Conservation (phyloP, 64 coral and sea anemone genomes). For the Stylophora pistillata region DNA sequence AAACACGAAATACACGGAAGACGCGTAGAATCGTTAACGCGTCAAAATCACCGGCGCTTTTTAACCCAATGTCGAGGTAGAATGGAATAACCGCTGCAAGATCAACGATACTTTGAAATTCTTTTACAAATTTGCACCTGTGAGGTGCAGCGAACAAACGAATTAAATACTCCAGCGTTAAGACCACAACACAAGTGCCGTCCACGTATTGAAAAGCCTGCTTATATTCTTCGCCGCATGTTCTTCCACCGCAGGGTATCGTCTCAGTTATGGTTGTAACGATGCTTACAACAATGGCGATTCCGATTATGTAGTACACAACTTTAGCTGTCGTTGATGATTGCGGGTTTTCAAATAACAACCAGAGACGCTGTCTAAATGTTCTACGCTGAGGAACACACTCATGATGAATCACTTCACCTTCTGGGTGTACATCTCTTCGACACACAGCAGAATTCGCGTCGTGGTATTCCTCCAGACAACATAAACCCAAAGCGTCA, state of each 20-base stretch:
- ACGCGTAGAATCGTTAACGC: constrained; percentile 67
- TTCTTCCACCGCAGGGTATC: constrained; percentile 75
- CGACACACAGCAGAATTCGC: background rate
- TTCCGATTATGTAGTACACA: constrained; percentile 59
- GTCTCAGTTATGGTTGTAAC: constrained; percentile 84
- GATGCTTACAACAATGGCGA: constrained; percentile 85
- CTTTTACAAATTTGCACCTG: constrained; percentile 72
- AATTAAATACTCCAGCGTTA: constrained; percentile 85
- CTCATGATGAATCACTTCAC: constrained; percentile 22
- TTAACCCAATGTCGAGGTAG: constrained; percentile 64
- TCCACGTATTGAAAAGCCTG: constrained; percentile 65
- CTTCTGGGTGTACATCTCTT: background rate
- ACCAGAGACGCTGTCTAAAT: constrained; percentile 69
- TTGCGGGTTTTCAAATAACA: constrained; percentile 79
- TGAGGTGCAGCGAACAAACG: constrained; percentile 74
- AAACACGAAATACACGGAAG: constrained; percentile 86
- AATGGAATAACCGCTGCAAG: constrained; percentile 89
- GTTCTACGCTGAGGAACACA: constrained; percentile 34
- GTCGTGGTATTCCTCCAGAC: constrained; percentile 79
- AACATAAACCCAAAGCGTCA: constrained; percentile 69
- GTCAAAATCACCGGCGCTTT: constrained; percentile 64
- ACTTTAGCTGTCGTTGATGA: constrained; percentile 52
- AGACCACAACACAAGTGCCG: constrained; percentile 71
- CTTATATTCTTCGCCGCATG: constrained; percentile 66
- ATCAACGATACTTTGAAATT: constrained; percentile 81